Conservation (phyloP, 1,140 invertebrate genomes). For the Reticulitermes speratus region DNA sequence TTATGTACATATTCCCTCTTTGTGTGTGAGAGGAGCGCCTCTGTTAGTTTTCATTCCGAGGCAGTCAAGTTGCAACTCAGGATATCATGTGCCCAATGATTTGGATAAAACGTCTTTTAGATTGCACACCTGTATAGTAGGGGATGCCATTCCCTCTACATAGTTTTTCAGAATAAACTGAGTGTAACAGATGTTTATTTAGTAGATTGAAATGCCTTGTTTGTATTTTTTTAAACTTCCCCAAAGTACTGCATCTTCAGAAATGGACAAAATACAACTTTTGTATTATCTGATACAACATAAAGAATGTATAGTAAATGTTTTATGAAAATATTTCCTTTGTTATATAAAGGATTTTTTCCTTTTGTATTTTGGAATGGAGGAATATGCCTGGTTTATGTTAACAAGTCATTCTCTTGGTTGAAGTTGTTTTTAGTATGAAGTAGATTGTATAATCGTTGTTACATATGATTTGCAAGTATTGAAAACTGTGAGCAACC, state of each 20-base stretch:
- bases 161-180: neutral
- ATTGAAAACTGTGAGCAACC: neutral
- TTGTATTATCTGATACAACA: neutral
- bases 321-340: neutral
- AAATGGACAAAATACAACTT: neutral
- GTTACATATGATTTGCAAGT: neutral
- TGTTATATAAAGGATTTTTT: neutral
- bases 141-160: neutral
- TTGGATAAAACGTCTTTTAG: slow-evolving; percentile 22
- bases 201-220: slow-evolving; percentile 11
- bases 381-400: neutral
- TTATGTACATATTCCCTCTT: neutral
- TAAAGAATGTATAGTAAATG: neutral
- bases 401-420: neutral
- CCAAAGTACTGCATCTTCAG: neutral
- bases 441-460: neutral
- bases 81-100: slow-evolving; percentile 24
- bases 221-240: neutral
- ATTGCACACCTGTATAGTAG: neutral
- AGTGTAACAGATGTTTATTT: neutral
- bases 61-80: slow-evolving; percentile 24
- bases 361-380: neutral
- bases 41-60: slow-evolving; percentile 25
- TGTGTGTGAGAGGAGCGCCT: neutral
- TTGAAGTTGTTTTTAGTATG: neutral